Percentiles rank a stretch among this genome's conserved stretches.
phyloP scores from a whole-genome alignment of 2,113 vertebrate species.

The Irena cyanogastra region DNA sequence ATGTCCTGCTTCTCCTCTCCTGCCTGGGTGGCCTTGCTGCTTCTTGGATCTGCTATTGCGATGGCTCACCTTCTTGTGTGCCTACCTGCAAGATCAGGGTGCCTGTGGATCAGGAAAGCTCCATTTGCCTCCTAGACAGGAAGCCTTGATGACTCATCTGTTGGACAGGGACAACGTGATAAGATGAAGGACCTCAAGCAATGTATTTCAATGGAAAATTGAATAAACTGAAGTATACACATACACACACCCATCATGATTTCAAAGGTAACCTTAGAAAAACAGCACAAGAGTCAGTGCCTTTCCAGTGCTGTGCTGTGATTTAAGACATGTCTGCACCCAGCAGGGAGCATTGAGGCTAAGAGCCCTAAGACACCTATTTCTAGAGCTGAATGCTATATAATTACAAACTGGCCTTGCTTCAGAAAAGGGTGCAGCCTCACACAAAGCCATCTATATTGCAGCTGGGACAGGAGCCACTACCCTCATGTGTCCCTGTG shows the following conservation, averaged over 20 bases:
- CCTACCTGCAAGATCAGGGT: not conserved
- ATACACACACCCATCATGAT: not conserved
- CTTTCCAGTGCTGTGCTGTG: not conserved
- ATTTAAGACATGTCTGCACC: not conserved
- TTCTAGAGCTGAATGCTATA: not conserved
- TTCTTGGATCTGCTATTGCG: rapidly evolving
- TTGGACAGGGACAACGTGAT: not conserved
- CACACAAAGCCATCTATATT: not conserved
- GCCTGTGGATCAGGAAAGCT: not conserved
- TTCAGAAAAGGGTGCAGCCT: not conserved
- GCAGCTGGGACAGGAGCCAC: not conserved
- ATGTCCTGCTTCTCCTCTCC: not conserved
- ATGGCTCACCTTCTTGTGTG: not conserved
- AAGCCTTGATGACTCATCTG: not conserved
- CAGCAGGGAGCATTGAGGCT: not conserved
- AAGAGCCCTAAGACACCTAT: not conserved
- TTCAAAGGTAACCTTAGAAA: not conserved
- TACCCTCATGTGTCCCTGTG: not conserved
- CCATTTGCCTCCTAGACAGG: not conserved
- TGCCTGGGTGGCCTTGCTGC: not conserved
- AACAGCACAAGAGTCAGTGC: not conserved
- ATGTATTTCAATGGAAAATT: not conserved
- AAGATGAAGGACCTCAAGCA: not conserved
- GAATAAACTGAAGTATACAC: not conserved
- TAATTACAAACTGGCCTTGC: not conserved